phyloP scores from a whole-genome alignment of 2,888 invertebrate species.

The Ophion ventricosus region DNA sequence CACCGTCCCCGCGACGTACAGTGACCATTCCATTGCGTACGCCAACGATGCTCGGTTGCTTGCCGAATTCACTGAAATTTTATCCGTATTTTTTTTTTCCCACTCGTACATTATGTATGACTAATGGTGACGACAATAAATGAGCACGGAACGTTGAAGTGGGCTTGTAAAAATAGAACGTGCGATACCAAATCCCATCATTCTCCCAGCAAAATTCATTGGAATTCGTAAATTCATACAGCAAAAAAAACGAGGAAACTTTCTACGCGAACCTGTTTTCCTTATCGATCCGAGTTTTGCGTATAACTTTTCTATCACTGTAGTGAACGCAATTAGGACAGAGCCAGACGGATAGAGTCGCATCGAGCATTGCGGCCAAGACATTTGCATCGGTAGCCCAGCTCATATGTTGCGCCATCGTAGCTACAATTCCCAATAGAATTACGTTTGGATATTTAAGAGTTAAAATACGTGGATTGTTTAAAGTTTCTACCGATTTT shows the following conservation, averaged over 20 bases:
- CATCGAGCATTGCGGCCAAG: conserved; percentile 91
- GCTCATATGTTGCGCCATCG: conserved; percentile 87
- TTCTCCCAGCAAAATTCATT: no score
- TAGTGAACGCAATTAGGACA: conserved; percentile 84
- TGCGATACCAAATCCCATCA: not conserved
- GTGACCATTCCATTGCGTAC: conserved; percentile 94
- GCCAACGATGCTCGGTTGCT: conserved; percentile 91
- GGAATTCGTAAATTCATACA: no score
- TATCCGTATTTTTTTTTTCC: not conserved
- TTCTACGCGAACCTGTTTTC: conserved; percentile 80
- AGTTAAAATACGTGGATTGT: not conserved
- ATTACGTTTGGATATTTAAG: not conserved
- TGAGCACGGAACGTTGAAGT: not conserved
- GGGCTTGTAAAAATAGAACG: not conserved
- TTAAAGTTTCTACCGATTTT: conserved; percentile 78
- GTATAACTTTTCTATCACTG: conserved; percentile 88
- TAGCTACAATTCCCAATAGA: conserved; percentile 82
- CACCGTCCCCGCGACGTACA: conserved; percentile 95
- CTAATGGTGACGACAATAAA: not conserved
- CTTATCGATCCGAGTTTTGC: conserved; percentile 82
- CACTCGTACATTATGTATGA: not conserved
- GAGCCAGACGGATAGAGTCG: conserved; percentile 92
- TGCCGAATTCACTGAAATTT: conserved; percentile 91
- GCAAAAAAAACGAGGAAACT: no score
- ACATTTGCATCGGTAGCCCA: conserved; percentile 93